Base-by-base conservation (phyloP, 2,797 vertebrate species). In the Xiphorhynchus erythropygius region DNA sequence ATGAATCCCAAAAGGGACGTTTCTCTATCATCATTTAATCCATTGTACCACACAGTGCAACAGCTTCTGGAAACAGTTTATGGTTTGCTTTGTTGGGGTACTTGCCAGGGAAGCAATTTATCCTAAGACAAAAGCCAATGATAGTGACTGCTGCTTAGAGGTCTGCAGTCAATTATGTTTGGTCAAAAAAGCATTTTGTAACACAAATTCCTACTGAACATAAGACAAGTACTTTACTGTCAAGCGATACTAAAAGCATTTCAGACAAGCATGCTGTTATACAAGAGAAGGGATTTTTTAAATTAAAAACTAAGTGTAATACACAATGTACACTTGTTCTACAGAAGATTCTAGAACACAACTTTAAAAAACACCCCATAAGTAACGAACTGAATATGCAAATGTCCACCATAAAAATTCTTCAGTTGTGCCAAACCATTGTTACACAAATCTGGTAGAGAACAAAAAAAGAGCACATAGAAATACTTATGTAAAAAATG, bases 1-100 rank as follows among this genome's bases (percentile, higher is more conserved):
- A 55, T 47, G 52, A 92, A 90, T 84, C 85, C 67, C 87, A 67
- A 84, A 94, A 94, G 39, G 33, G 27, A 88, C 60, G 53, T 87
- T 52, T 89, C 65, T 84, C 33, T 53, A 86, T 49, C n/a, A 68
- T 52, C 46, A 84, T 79, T 78, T 88, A 87, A 89, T 73, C 69
- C 35, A 44, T 3, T 2, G 4, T 25, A 91, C 28, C 60, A 75
- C 46, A 68, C 88, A 81, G 7, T 13, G 13, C 69, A 92, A 94
- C 87, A 65, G 28, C 52, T 64, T 94, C 39, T 87, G 42, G 62
- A 94, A 87, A 75, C 14, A 67, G 30, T 65, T 84, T 35, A 69
- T 33, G 23, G 16, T 62, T 84, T 84, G 47, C 47, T 91, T 90
- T 84, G 42, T 5, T 79, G 67, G 28, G 35, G 16, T 68, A 74